phyloP scores from a whole-genome alignment of 2,888 invertebrate species.

The Nudaria mundana region DNA sequence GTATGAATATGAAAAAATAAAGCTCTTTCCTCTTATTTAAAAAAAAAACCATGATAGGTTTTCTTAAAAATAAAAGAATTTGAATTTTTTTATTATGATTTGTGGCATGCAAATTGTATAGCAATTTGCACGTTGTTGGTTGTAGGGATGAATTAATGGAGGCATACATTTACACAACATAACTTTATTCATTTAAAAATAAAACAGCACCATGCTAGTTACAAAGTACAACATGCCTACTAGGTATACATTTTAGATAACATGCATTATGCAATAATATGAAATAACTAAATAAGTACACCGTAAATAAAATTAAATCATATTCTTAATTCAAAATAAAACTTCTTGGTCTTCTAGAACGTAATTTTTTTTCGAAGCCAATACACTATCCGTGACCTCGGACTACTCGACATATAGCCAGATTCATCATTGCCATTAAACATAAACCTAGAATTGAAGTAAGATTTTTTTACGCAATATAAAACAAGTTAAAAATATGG shows the following conservation, averaged over 20 bases:
- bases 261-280: not conserved
- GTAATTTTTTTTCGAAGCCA: conserved; percentile 49
- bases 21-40: too few relatives aligned
- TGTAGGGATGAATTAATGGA: too few relatives aligned
- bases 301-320: conserved; percentile 14
- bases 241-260: not conserved
- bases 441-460: conserved; percentile 43
- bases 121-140: too few relatives aligned
- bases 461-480: conserved; percentile 25
- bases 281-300: not conserved
- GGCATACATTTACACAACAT: too few relatives aligned
- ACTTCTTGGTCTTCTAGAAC: conserved; percentile 40
- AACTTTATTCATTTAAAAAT: not conserved
- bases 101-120: too few relatives aligned
- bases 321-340: conserved; percentile 25
- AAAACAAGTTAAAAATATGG: too few relatives aligned
- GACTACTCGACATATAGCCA: conserved; percentile 49
- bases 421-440: conserved; percentile 51
- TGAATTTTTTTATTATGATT: too few relatives aligned
- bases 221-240: not conserved
- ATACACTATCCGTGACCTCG: conserved; percentile 38
- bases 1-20: too few relatives aligned
- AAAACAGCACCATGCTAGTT: not conserved
- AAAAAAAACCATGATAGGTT: too few relatives aligned
- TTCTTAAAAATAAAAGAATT: too few relatives aligned